Base-by-base conservation (phyloP, 2,113 vertebrate genomes). In the Lophura nycthemera region DNA sequence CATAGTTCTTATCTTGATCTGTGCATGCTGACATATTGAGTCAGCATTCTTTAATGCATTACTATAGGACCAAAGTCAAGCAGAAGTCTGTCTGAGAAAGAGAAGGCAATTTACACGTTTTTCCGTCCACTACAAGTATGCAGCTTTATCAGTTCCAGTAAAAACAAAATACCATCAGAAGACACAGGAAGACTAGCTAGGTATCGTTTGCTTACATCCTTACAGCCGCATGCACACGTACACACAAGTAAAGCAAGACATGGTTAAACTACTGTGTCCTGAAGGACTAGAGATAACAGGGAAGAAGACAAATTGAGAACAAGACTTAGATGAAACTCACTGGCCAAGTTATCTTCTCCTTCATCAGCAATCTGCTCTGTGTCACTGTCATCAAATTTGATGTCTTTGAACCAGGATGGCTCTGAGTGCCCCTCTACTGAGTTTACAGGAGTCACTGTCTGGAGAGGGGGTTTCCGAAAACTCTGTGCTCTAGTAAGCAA, bases 361-460 rank as follows among this genome's bases (percentile, higher is more conserved):
- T 99, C 99, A 84, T 99, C 99, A 72, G 98, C 98, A 34, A 99
- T 98, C 95, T 99, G 99, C 91, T 99, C 99, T 2, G 98, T 98
- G 97, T 99, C 99, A 42, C 99, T 99, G 97, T 99, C 99, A 84
- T 99, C 99, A 97, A 99, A 99, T 96, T 99, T 99, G 86, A 99
- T 99, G 97, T 99, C 99, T 96, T 99, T 99, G 96, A 99, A 99
- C 99, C 99, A 99, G 8, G 99, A 99, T 11, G 99, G 99, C 90
- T 99, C 99, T 0, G 99, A 99, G 67, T 99, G 99, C n/a, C 99
- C 99, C 93, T 99, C 99, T 56, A 99, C 96, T 6, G 99, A 99
- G 94, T 99, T 99, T 82, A 99, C 98, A n/a, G 1, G 99, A 99
- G 94, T 99, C 99, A 14, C 99, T 99, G 96, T 99, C 99, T 38